A percentile compares a stretch with the other conserved stretches of the same genome.
phyloP scores from a whole-genome alignment of 2,888 invertebrate genomes.

The Andricus quercusramuli region DNA sequence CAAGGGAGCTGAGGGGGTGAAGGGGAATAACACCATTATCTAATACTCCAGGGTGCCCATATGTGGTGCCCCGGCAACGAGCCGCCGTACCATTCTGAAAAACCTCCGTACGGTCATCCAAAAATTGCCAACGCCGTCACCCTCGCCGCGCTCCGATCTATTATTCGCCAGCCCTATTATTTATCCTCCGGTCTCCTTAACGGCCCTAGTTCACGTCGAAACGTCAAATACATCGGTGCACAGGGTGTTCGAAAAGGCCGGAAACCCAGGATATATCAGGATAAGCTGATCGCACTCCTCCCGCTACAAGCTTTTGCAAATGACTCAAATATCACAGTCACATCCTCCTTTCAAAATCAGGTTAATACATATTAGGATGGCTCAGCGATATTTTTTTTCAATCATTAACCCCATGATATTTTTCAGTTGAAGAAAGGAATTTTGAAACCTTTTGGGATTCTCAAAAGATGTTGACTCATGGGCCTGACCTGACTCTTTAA shows the following conservation, averaged over 20 bases:
- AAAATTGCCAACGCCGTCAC: conserved; percentile 50
- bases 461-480: too few species aligned
- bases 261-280: conserved; percentile 30
- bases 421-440: too few species aligned
- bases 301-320: neutral
- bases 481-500: too few species aligned
- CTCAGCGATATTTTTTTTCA: neutral
- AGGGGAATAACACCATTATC: conserved; percentile 75
- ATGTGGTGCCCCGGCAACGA: conserved; percentile 75
- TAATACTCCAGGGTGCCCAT: conserved; percentile 75
- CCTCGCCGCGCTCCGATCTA: conserved; percentile 52
- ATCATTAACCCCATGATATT: neutral
- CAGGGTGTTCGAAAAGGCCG: conserved; percentile 44
- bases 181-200: conserved; percentile 68
- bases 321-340: neutral
- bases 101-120: conserved; percentile 62
- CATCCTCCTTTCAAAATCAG: neutral
- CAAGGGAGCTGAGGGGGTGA: conserved; percentile 57
- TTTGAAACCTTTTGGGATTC: too few species aligned
- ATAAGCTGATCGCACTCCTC: conserved; percentile 12
- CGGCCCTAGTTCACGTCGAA: conserved; percentile 62
- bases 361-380: neutral
- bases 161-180: conserved; percentile 65
- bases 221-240: conserved; percentile 57
- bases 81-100: conserved; percentile 60